These are phyloP conservation scores for Hydrotaea cyrtoneurina DNA, from an alignment of 2,888 invertebrate genomes.

Conservation along the genomic window DNA sequence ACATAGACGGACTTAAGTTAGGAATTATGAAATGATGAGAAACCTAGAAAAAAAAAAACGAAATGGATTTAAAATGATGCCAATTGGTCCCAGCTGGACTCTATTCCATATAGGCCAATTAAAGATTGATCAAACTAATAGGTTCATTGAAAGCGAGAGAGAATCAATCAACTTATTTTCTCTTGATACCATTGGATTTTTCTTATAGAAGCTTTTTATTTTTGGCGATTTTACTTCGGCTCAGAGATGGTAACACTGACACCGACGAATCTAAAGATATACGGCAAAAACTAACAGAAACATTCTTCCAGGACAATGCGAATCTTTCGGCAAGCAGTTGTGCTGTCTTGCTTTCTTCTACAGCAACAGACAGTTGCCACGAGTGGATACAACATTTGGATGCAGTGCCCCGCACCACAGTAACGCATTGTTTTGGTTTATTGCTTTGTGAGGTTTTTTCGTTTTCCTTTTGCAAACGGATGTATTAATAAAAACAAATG, in stretches of 20 bases:
- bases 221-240: no score
- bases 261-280: slow-evolving; percentile 10
- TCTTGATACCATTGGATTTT: no score
- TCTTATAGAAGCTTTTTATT: no score
- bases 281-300: slow-evolving; percentile 10
- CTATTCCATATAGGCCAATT: no score
- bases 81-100: no score
- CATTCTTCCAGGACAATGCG: slow-evolving; percentile 52
- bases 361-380: background rate
- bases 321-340: slow-evolving; percentile 12
- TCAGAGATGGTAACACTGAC: background rate
- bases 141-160: no score
- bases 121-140: no score
- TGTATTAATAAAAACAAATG: slow-evolving; percentile 17
- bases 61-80: no score
- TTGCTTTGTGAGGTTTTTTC: background rate
- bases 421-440: slow-evolving; percentile 13
- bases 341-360: background rate
- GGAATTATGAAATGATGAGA: no score
- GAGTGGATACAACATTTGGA: background rate
- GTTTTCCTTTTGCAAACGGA: background rate
- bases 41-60: no score
- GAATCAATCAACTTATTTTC: no score
- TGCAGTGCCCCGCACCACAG: background rate
- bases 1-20: no score